These are phyloP conservation scores for Neodiprion lecontei DNA, from an alignment of 1,140 invertebrate species.

Conservation along the genomic window DNA sequence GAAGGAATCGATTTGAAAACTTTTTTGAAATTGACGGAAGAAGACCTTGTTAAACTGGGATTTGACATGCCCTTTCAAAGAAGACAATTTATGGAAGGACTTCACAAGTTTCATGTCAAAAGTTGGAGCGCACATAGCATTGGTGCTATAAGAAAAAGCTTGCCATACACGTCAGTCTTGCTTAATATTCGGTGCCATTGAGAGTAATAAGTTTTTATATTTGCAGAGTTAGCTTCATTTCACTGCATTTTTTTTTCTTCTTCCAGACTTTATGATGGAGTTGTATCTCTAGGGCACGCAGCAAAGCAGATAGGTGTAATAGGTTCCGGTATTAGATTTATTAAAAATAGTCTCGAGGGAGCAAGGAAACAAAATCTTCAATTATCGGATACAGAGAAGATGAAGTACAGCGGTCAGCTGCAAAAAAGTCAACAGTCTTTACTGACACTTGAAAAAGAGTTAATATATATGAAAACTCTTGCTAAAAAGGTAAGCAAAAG, in stretches of 20 bases:
- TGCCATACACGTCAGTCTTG: conserved; percentile 35
- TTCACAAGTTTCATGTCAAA: conserved; percentile 63
- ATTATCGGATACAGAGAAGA: conserved; percentile 28
- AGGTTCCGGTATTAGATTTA: conserved; percentile 46
- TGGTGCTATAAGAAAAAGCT: conserved; percentile 31
- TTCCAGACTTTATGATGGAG: conserved; percentile 46
- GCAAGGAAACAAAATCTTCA: conserved; percentile 22
- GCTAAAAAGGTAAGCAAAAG: conserved; percentile 37
- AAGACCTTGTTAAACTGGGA: conserved; percentile 60
- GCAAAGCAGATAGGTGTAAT: conserved; percentile 47
- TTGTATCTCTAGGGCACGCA: conserved; percentile 39
- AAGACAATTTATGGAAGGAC: conserved; percentile 55
- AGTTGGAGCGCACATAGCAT: conserved; percentile 59
- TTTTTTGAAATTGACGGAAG: conserved; percentile 63
- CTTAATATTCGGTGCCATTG: neutral
- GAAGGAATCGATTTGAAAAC: conserved; percentile 59
- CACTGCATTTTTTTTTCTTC: conserved; percentile 10
- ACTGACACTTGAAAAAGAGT: conserved; percentile 39
- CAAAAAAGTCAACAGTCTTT: conserved; percentile 37
- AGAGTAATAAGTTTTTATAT: neutral
- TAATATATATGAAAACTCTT: conserved; percentile 33
- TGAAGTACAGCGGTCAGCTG: conserved; percentile 37
- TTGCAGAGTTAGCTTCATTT: neutral
- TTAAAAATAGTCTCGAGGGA: conserved; percentile 39
- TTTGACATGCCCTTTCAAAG: conserved; percentile 64